These are phyloP conservation scores for Sceloporus undulatus DNA, from an alignment of 2,113 vertebrate species.

Conservation along the genomic window DNA sequence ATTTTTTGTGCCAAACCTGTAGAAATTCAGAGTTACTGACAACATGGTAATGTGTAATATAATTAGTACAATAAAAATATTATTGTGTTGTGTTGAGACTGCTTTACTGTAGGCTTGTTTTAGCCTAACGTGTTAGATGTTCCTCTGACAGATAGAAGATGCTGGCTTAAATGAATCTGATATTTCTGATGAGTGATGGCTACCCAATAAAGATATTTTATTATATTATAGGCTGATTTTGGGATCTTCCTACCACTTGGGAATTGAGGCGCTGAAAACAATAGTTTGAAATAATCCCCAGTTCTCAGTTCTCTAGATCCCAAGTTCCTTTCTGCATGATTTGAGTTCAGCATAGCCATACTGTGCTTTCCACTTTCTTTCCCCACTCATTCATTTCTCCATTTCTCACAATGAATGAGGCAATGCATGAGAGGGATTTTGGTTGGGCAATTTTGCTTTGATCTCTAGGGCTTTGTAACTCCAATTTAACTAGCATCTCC, in stretches of 20 bases:
- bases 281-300: neutral
- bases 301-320: neutral
- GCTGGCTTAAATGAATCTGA: neutral
- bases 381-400: neutral
- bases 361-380: neutral
- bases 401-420: neutral
- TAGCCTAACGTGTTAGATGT: too few species aligned
- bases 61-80: too few species aligned
- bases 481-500: neutral
- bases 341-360: neutral
- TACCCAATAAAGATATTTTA: too few species aligned
- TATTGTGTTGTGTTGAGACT: too few species aligned
- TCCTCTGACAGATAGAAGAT: neutral
- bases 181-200: too few species aligned
- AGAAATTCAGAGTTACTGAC: too few species aligned
- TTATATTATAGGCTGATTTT: too few species aligned
- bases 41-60: too few species aligned
- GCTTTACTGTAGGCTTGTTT: too few species aligned
- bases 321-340: neutral
- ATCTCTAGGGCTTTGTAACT: neutral
- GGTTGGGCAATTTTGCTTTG: neutral
- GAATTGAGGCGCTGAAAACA: neutral
- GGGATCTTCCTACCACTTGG: too few species aligned
- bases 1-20: too few species aligned
- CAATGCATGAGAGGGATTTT: neutral